Base-by-base conservation (phyloP, 1,140 invertebrate genomes). In the Bombus waltoni region DNA sequence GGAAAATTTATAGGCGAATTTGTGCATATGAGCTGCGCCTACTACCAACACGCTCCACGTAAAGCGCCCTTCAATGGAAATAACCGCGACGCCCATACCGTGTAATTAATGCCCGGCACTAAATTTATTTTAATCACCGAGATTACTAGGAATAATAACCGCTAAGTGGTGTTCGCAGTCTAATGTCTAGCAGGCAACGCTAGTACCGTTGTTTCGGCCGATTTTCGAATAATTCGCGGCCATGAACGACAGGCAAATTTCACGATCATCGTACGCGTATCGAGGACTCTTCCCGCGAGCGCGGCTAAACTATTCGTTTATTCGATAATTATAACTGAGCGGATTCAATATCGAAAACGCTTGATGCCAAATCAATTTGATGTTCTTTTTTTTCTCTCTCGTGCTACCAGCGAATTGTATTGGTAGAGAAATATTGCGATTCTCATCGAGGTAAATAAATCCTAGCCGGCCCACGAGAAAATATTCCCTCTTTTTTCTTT, bases 71-170 rank as follows among this genome's bases (percentile, higher is more conserved):
- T 85, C 73, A 73, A 81, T 87, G 80, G 87, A 86, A 92, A 92
- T 83, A 87, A 89, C 70, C 81, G 38, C 53, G 72, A 40, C 66
- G 87, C 86, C 77, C 81, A 86, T 88, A 88, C 70, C 47, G 68
- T 78, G 90, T 91, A 93, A 94, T 94, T 91, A 94, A 93, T 93
- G 89, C 88, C 68, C 57, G 22, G 72, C 86, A 92, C 92, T 94
- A 92, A 94, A 94, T 94, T 94, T 91, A 92, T 93, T 94, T 93
- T 94, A 93, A 94, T 93, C 92, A 91, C 86, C 79, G 81, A 92
- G 93, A 94, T 94, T 94, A 94, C 89, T 86, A 47, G 83, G 89
- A 89, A 92, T 94, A 94, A 93, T 94, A 94, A 94, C 90, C 91
- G 87, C 93, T 93, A 93, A 93, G 89, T 92, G 91, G 83, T 90